phyloP scores from a whole-genome alignment of 2,888 invertebrate genomes.

The Brenthis hecate region DNA sequence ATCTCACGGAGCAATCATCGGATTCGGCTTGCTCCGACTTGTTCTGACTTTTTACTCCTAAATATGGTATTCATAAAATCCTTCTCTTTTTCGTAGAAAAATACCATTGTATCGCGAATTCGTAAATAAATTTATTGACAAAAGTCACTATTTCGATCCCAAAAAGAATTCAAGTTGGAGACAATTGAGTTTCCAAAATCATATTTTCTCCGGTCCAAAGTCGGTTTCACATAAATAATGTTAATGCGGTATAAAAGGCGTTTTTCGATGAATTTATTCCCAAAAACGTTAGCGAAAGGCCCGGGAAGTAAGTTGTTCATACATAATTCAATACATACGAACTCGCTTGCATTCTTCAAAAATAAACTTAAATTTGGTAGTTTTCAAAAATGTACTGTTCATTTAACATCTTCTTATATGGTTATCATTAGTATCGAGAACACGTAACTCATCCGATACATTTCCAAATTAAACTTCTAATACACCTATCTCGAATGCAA shows the following conservation, averaged over 20 bases:
- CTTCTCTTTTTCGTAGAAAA: slow-evolving; percentile 52
- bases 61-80: slow-evolving; percentile 60
- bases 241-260: slow-evolving; percentile 72
- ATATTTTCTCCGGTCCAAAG: slow-evolving; percentile 34
- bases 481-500: slow-evolving; percentile 51
- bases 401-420: slow-evolving; percentile 44
- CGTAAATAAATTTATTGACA: slow-evolving; percentile 32
- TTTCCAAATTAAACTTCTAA: slow-evolving; percentile 53
- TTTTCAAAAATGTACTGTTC: slow-evolving; percentile 25
- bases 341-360: slow-evolving; percentile 30
- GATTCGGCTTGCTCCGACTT: slow-evolving; percentile 41
- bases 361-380: slow-evolving; percentile 34
- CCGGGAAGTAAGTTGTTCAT: slow-evolving; percentile 75
- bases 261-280: slow-evolving; percentile 76
- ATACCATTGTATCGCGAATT: slow-evolving; percentile 38
- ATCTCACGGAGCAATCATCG: slow-evolving; percentile 55
- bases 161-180: slow-evolving; percentile 30
- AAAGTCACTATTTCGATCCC: slow-evolving; percentile 32
- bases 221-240: slow-evolving; percentile 60
- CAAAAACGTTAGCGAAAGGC: slow-evolving; percentile 66
- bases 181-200: slow-evolving; percentile 39
- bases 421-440: slow-evolving; percentile 52
- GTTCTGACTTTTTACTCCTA: slow-evolving; percentile 42
- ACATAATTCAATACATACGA: slow-evolving; percentile 62
- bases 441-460: slow-evolving; percentile 40